Conservation (phyloP, 2,113 vertebrate genomes). For the Pipa parva region DNA sequence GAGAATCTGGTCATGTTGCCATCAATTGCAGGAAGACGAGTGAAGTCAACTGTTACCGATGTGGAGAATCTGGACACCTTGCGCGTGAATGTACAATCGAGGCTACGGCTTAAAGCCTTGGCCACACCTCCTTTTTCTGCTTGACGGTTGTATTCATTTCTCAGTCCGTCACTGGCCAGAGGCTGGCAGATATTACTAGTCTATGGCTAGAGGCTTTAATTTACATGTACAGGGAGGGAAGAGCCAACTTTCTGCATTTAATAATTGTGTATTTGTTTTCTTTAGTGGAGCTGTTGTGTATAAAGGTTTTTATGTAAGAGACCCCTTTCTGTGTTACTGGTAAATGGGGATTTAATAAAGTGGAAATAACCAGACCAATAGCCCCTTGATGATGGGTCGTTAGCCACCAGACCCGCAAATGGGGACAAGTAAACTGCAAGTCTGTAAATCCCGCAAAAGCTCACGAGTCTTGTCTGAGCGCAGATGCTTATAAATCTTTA, state of each 20-base stretch:
- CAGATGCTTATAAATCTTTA: conserved; percentile 84
- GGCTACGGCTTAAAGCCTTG: conserved; percentile 92
- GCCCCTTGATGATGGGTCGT: conserved; percentile 74
- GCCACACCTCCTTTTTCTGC: conserved; percentile 98
- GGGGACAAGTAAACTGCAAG: conserved; percentile 80
- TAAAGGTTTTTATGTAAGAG: conserved; percentile 98
- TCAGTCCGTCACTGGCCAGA: conserved; percentile 99
- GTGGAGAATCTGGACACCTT: conserved; percentile 96
- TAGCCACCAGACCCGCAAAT: conserved; percentile 77
- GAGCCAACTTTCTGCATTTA: conserved; percentile 98
- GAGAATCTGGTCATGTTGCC: conserved; percentile 95
- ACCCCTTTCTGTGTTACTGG: conserved; percentile 94
- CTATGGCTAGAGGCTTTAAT: conserved; percentile 94
- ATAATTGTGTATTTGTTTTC: conserved; percentile 98
- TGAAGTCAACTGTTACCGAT: conserved; percentile 98
- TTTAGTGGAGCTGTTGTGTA: conserved; percentile 99
- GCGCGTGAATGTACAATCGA: conserved; percentile 98
- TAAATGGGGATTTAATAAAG: conserved; percentile 83
- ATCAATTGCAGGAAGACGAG: conserved; percentile 97
- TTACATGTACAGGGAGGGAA: conserved; percentile 93
- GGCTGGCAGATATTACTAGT: conserved; percentile 90
- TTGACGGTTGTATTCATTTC: conserved; percentile 99
- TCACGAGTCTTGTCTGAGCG: conserved; percentile 91
- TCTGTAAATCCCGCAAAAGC: conserved; percentile 74
- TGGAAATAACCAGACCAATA: conserved; percentile 79